Evolutionary conservation across 2,888 invertebrate species (phyloP).

Genomic region (Ophonus ardosiacus): DNA sequence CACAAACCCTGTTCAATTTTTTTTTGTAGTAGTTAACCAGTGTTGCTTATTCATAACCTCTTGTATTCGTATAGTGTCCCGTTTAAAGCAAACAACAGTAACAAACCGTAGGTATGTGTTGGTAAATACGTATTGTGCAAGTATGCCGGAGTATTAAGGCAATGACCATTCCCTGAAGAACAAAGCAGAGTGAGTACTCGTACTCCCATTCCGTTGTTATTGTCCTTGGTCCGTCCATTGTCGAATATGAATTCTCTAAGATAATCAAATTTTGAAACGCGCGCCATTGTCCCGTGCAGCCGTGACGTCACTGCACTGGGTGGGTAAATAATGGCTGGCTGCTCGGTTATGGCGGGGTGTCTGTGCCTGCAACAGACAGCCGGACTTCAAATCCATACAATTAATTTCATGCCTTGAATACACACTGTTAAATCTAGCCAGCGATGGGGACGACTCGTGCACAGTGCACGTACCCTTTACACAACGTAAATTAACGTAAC

Average conservation of each 20-base stretch:
- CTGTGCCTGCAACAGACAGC: conserved; percentile 60
- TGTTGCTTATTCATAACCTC: not conserved
- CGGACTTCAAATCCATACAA: conserved; percentile 64
- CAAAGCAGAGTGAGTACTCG: not conserved
- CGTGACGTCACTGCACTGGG: conserved; percentile 30
- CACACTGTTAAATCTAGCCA: conserved; percentile 60
- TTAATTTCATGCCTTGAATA: conserved; percentile 64
- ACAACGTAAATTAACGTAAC: conserved; percentile 48
- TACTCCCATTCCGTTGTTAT: not conserved
- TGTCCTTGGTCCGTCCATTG: conserved; percentile 27
- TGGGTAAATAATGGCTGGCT: conserved; percentile 33
- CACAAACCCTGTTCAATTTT: no score
- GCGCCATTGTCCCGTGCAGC: conserved; percentile 50
- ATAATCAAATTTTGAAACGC: conserved; percentile 53
- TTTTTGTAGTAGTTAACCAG: not conserved
- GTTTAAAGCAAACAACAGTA: not conserved
- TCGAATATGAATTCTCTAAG: conserved; percentile 49
- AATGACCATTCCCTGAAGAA: conserved; percentile 20
- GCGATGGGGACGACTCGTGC: conserved; percentile 12
- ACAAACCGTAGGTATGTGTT: not conserved
- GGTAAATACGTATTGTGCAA: not conserved
- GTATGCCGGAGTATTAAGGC: not conserved
- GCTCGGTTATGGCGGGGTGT: conserved; percentile 33
- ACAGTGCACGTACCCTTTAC: conserved; percentile 17
- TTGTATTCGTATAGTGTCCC: not conserved